phyloP scores from a whole-genome alignment of 2,113 vertebrate genomes.

The Pteronura brasiliensis region DNA sequence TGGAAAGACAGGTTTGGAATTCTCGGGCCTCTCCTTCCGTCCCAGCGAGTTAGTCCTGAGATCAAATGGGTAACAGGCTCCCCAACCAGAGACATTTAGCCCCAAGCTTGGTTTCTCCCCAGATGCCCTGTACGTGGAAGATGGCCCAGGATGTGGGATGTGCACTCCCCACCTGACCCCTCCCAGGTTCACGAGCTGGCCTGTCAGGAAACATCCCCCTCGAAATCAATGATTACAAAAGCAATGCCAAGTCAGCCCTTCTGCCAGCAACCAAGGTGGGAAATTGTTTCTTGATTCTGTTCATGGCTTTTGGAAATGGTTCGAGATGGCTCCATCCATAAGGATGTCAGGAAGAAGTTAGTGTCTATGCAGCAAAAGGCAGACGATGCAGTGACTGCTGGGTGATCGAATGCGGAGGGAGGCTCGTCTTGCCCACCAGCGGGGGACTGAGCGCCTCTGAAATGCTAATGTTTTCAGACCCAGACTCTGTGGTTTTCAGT shows the following conservation, averaged over 20 bases:
- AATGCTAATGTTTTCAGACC: conserved; percentile 39
- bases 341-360: background rate
- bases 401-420: background rate
- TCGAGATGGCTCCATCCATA: background rate
- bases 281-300: background rate
- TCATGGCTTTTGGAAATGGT: background rate
- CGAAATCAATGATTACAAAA: background rate
- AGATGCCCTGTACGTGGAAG: background rate
- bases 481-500: background rate
- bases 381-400: background rate
- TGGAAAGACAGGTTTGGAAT: background rate
- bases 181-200: background rate
- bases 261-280: background rate
- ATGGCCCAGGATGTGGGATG: background rate
- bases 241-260: background rate
- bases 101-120: background rate
- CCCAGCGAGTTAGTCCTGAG: background rate
- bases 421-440: background rate
- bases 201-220: background rate
- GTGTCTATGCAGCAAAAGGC: background rate
- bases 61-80: rapidly evolving
- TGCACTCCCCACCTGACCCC: rapidly evolving
- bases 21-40: rapidly evolving
- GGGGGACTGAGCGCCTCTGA: background rate
- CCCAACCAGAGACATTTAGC: background rate